Percentiles rank a stretch among this genome's conserved stretches.
phyloP scores from a whole-genome alignment of 2,797 vertebrate species.

The Tenualosa thibaudeaui region DNA sequence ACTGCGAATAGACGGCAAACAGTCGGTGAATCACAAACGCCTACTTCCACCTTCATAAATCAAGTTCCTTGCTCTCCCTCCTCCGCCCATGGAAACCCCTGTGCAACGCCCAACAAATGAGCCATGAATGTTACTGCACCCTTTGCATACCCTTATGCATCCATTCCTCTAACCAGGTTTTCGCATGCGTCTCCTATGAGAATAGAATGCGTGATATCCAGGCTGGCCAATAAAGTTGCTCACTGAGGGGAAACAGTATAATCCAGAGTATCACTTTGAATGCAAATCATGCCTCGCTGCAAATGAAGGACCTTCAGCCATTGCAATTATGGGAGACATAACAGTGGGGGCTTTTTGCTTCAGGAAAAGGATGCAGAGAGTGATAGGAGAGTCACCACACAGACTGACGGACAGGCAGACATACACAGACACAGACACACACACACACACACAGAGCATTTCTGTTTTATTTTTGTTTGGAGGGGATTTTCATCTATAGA shows the following conservation, averaged over 20 bases:
- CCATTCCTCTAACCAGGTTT: background rate
- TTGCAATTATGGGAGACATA: background rate
- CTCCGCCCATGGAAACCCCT: background rate
- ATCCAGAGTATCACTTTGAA: background rate
- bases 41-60: constrained; percentile 28
- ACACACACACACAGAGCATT: too few relatives aligned
- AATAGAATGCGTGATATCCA: background rate
- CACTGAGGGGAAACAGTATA: background rate
- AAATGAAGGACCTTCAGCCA: background rate
- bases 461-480: background rate
- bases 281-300: background rate
- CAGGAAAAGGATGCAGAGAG: background rate
- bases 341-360: background rate
- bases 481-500: background rate
- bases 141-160: background rate
- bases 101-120: background rate
- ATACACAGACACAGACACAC: too few relatives aligned
- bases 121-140: constrained; percentile 7
- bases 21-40: constrained; percentile 31
- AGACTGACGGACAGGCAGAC: too few relatives aligned
- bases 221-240: background rate
- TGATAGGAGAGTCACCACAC: background rate
- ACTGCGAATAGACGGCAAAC: constrained; percentile 16
- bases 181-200: background rate
- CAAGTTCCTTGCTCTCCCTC: constrained; percentile 15